Percentiles rank a stretch among this genome's conserved stretches.
Conservation (phyloP, 2,888 invertebrate genomes). For the Agrypnus murinus region DNA sequence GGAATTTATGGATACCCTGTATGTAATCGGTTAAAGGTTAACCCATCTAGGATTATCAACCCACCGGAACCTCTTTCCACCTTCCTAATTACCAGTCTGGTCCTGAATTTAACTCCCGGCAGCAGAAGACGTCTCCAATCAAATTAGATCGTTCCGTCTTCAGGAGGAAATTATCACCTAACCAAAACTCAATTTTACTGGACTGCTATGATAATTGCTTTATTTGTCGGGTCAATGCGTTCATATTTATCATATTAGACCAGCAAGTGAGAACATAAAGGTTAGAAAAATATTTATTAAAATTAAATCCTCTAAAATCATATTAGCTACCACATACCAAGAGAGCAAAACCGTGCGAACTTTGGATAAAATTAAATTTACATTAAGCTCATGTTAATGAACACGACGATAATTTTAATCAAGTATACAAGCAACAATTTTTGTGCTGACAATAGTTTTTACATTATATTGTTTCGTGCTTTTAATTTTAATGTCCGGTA, state of each 20-base stretch:
- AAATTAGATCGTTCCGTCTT: constrained; percentile 38
- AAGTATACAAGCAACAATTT: neutral
- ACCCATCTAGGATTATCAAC: constrained; percentile 24
- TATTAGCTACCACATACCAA: neutral
- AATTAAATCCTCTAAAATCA: too few relatives aligned
- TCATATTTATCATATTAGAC: neutral
- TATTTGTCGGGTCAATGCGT: neutral
- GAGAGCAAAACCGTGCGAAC: neutral
- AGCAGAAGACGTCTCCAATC: constrained; percentile 36
- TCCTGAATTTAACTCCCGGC: constrained; percentile 28
- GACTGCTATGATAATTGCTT: constrained; percentile 17
- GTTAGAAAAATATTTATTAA: neutral
- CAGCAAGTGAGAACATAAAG: neutral
- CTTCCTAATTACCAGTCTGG: constrained; percentile 20
- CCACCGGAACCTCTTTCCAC: constrained; percentile 26
- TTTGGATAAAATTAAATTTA: constrained; percentile 7
- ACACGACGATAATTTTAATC: neutral
- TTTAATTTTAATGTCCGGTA: constrained; percentile 2
- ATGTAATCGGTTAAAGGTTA: constrained; percentile 21
- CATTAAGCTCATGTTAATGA: constrained; percentile 6
- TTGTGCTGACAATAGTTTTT: neutral
- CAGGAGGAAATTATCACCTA: constrained; percentile 39
- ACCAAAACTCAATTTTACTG: constrained; percentile 34
- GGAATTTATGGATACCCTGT: constrained; percentile 25
- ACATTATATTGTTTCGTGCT: neutral